Evolutionary conservation across 2,888 invertebrate genomes (phyloP), one percentile per base, ranked within the genome.

Genomic region (Leptopilina drosophilae): DNA sequence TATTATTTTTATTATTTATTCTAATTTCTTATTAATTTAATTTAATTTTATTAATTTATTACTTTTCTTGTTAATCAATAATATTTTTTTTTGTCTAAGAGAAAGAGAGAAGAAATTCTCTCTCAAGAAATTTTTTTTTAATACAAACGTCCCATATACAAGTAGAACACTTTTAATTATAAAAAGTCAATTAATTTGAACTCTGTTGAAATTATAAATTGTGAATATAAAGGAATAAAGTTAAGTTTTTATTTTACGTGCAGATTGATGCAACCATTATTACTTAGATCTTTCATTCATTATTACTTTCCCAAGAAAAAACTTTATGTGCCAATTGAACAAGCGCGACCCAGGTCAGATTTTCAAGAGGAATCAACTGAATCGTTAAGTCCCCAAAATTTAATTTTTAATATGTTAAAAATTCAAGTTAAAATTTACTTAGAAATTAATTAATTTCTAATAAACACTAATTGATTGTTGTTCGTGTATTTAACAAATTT

Each of bases 261-360:
- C 90, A 95, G 95, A 91, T 93, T 95, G 88, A 93, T 94, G 87
- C 95, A 95, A 90, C 95, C 95, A 49, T 89, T 95, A 83, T 94
- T 94, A 88, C 91, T 95, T 86, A 95, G 94, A 64, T 92, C 94
- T 80, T 89, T 95, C 83, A 92, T 95, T 82, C 92, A 93, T 79
- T 94, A 94, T 90, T 95, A 94, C 91, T 92, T 90, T 85, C 93
- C 92, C n/a, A 42, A 76, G 80, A 87, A 85, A 82, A 64, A 76
- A 64, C 78, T 79, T 40, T 83, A 84, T 80, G 77, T 82, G 49
- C 80, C 88, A 77, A 64, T 84, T 77, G 82, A 85, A 65, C 69
- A 40, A 56, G 81, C 82, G 69, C 79, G 76, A 46, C 42, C 76
- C 66, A 66, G 20, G 20, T 53, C 26, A 14, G 49, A 53, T 59